Evolutionary conservation across 2,797 vertebrate genomes (phyloP), one percentile per base, ranked within the genome.

Genomic region (Allobates femoralis): DNA sequence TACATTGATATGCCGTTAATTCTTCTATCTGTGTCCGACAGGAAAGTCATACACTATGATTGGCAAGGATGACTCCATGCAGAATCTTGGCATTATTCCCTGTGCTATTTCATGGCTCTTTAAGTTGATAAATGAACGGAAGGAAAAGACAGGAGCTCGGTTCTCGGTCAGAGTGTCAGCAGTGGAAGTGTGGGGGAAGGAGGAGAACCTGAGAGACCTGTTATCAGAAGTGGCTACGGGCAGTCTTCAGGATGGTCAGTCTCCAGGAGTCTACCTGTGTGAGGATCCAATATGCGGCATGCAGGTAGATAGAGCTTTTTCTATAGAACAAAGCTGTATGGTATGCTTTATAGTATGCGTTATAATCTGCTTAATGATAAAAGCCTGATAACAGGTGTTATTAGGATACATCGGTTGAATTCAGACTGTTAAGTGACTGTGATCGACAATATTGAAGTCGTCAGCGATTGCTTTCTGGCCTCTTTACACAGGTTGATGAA

Each of bases 21-120:
- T 28, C 41, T 12, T 10, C 14, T 85, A 71, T 28, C 6, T 14
- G 12, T 71, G 50, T 16, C 30, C 21, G 55, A 21, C 94, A 99
- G 98, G 97, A 76, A 98, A 97, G 83, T 98, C 97, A 90, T 98
- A 98, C 76, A 98, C 97, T 76, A 99, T 99, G 98, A 97, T 99
- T 0, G 98, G 98, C 5, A 96, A 94, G 62, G 96, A 97, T 53
- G 97, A 98, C 86, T 96, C 95, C 88, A 92, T 94, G 92, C 95
- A 97, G 93, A 98, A 94, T 86, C 95, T 99, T 0, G 98, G 98
- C 5, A 91, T 99, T 90, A 97, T 99, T 87, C 98, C 98, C 51
- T 98, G 96, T 88, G 97, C 98, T 90, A 97, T 99, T 92, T 98
- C 98, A 55, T 99, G 98, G 98, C 96, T 99, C 90, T 99, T 98